Base-by-base conservation (phyloP, 2,888 invertebrate genomes). In the Nudaria mundana region DNA sequence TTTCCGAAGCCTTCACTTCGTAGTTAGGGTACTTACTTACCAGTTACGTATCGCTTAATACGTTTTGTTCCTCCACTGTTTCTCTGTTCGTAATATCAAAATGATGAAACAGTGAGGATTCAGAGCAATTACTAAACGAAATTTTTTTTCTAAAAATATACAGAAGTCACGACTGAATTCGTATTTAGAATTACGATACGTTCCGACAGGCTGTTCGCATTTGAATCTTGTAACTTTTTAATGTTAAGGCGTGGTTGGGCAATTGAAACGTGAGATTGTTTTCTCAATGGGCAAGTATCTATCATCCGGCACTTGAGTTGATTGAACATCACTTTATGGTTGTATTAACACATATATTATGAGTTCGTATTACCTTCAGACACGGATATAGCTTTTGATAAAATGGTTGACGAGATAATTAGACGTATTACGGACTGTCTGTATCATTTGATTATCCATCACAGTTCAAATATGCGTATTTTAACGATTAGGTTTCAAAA, bases 131-230 rank as follows among this genome's bases (percentile, higher is more conserved):
- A 20, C 20, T 5, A 3, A 20, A 3, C 20, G 6, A 18, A 18
- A 18, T 18, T 3, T 5, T 5, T 16, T 28, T 34, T 45, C 30
- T 46, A 42, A 40, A 44, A 40, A 39, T 43, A 37, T 44, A 40
- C 40, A 43, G 23, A 26, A 16, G 20, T 40, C 40, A 41, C 36
- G 42, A 40, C 40, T 40, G 23, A 26, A 16, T 16, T 40, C 40
- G 50, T 42, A 46, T 52, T 37, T 40, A 50, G 20, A 38, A 31
- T n/a, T 20, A 45, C 36, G 37, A 29, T 32, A 36, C 42, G 48
- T 61, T 63, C 64, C 52, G 64, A 50, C 59, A 56, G 40, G 51
- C 38, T 18, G 44, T 61, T 62, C 59, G 56, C 58, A 24, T 23
- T 41, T 6, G 28, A 26, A 35, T 14, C 20, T 47, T 40, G 35